Conservation (phyloP, 2,797 vertebrate genomes). For the Girardinus metallicus region DNA sequence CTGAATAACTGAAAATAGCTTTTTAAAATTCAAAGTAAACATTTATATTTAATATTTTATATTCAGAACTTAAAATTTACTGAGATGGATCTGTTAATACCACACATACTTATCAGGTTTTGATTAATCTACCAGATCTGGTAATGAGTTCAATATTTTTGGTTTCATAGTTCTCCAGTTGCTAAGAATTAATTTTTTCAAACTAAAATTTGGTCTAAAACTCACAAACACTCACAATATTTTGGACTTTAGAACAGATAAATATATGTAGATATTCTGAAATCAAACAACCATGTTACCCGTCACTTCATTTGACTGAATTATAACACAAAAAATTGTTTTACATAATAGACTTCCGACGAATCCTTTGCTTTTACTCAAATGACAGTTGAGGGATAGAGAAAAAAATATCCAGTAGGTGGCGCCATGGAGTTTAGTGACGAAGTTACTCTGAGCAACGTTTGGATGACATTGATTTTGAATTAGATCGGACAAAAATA, state of each 20-base stretch:
- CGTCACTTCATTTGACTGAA: neutral
- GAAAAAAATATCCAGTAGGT: conserved; percentile 54
- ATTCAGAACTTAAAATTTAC: neutral
- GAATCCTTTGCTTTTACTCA: neutral
- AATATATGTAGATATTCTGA: neutral
- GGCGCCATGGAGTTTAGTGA: conserved; percentile 40
- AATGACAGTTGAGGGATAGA: neutral
- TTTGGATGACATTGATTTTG: neutral
- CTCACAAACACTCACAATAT: neutral
- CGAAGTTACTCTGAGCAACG: neutral
- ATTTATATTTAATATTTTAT: neutral
- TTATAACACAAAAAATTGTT: neutral
- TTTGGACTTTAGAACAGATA: neutral
- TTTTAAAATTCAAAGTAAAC: neutral
- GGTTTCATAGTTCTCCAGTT: neutral
- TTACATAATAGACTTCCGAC: neutral
- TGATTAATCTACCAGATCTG: neutral
- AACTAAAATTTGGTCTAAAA: neutral
- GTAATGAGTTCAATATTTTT: neutral
- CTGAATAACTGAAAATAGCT: neutral
- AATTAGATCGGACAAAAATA: neutral
- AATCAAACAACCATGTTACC: neutral
- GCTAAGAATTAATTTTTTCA: neutral
- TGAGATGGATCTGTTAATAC: neutral
- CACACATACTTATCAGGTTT: neutral